These are phyloP conservation scores for Acrocyrtus sp. DNA, from an alignment of 2,888 invertebrate genomes.

Conservation along the genomic window DNA sequence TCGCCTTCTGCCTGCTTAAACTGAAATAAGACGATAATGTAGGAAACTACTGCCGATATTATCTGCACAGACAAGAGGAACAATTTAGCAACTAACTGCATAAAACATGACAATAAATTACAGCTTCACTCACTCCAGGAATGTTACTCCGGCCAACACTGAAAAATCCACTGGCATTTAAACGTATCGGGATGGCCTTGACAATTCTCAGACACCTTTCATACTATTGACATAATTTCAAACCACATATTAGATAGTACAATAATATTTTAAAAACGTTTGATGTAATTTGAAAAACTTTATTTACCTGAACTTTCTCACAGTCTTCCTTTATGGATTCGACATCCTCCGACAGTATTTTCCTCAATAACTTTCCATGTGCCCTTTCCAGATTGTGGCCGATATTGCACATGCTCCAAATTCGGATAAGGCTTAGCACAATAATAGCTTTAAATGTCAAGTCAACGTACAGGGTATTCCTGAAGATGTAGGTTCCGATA, in stretches of 20 bases:
- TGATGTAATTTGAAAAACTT: not conserved
- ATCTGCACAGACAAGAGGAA: constrained; percentile 6
- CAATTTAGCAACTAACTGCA: not conserved
- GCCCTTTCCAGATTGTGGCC: not conserved
- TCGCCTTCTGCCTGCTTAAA: not conserved
- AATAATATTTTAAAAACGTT: not conserved
- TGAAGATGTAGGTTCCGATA: not conserved
- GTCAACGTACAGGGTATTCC: not conserved
- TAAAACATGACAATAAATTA: not conserved
- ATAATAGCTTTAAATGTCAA: not conserved
- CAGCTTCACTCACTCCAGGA: constrained; percentile 27
- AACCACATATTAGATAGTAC: not conserved
- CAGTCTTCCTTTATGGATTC: not conserved
- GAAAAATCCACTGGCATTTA: constrained; percentile 45
- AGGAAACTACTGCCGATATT: constrained; percentile 3
- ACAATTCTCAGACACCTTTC: constrained; percentile 21
- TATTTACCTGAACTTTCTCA: not conserved
- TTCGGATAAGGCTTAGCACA: not conserved
- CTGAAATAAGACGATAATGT: constrained; percentile 14
- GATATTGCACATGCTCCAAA: not conserved
- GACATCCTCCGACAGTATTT: not conserved
- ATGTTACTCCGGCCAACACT: constrained; percentile 40
- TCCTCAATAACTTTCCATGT: not conserved
- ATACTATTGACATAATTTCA: constrained; percentile 16
- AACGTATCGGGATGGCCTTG: constrained; percentile 15